Conservation (phyloP, 2,113 vertebrate species). For the Myotis davidii region DNA sequence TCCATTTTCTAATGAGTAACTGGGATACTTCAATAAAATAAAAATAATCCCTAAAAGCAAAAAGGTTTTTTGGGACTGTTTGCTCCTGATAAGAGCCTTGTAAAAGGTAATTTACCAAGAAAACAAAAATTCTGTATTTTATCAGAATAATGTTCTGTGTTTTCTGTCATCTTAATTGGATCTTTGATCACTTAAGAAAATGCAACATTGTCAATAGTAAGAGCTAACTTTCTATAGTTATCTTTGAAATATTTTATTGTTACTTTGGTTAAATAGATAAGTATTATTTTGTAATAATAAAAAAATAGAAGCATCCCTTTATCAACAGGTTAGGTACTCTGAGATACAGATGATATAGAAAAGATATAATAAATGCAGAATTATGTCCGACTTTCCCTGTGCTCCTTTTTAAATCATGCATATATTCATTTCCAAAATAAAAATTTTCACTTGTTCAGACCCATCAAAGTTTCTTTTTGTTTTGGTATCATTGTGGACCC, state of each 20-base stretch:
- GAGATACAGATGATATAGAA: not conserved
- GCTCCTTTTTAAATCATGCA: not conserved
- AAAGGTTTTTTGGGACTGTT: not conserved
- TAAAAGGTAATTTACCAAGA: not conserved
- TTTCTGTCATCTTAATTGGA: not conserved
- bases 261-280: not conserved
- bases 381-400: not conserved
- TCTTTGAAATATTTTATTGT: not conserved
- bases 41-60: not conserved
- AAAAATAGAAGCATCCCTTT: not conserved
- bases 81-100: not conserved
- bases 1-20: not conserved
- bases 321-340: not conserved
- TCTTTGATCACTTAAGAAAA: not conserved
- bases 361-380: not conserved
- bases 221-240: not conserved
- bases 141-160: not conserved
- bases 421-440: conserved; percentile 28
- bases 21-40: not conserved
- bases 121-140: not conserved
- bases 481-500: not conserved
- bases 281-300: not conserved
- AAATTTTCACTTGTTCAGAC: not conserved
- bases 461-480: not conserved
- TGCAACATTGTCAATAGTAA: not conserved